These are phyloP conservation scores for Paramormyrops kingsleyae DNA, from an alignment of 2,113 vertebrate species.

Conservation along the genomic window DNA sequence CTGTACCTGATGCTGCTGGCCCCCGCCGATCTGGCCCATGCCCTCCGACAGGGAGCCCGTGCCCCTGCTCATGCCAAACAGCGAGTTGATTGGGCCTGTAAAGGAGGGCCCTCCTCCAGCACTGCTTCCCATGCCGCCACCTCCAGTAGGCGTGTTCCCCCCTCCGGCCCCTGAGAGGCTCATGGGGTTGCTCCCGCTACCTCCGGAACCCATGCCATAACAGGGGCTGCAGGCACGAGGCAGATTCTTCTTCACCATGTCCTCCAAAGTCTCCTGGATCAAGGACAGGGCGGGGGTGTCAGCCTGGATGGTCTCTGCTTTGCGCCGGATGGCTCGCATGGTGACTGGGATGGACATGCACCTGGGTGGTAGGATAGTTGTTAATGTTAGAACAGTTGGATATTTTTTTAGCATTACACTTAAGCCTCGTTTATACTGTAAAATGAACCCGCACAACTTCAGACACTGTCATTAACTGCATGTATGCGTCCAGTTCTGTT, in stretches of 20 bases:
- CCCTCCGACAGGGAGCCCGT: constrained; percentile 50
- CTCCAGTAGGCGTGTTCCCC: constrained; percentile 80
- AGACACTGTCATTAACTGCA: not conserved
- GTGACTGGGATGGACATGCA: constrained; percentile 99
- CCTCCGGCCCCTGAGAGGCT: constrained; percentile 75
- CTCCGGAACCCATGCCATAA: constrained; percentile 84
- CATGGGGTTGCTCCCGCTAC: constrained; percentile 55
- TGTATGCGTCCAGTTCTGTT: not conserved
- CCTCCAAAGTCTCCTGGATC: constrained; percentile 96
- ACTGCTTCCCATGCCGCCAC: constrained; percentile 48
- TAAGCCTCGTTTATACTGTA: not conserved
- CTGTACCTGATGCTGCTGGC: constrained; percentile 45
- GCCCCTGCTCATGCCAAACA: constrained; percentile 75
- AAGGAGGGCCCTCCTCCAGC: constrained; percentile 39
- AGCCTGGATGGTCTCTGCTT: constrained; percentile 97
- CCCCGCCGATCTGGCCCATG: constrained; percentile 41
- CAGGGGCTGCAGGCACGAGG: constrained; percentile 89
- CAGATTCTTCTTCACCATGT: constrained; percentile 96
- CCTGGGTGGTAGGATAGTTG: constrained; percentile 46
- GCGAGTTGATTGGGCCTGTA: constrained; percentile 72
- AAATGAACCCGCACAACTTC: not conserved
- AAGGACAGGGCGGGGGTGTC: constrained; percentile 92
- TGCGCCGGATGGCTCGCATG: constrained; percentile 93
- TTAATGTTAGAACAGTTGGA: not conserved
- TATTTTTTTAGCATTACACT: not conserved